phyloP scores from a whole-genome alignment of 2,113 vertebrate genomes.

The Oncorhynchus keta region DNA sequence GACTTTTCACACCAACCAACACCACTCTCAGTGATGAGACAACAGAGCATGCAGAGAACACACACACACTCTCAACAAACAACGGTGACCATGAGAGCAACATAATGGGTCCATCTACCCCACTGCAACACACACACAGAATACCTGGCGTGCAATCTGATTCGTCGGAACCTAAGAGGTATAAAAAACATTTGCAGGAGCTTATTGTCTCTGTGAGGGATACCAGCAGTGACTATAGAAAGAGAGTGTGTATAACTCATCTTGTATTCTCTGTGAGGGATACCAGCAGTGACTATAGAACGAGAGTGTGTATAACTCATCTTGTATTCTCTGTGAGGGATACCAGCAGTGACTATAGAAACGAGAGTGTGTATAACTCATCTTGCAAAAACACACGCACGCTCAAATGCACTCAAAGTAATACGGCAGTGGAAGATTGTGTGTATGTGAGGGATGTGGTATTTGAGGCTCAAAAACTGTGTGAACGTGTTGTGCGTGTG shows the following conservation, averaged over 20 bases:
- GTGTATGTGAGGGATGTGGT: neutral
- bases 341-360: conserved; percentile 49
- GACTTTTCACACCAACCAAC: neutral
- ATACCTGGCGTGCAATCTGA: conserved; percentile 98
- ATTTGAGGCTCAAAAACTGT: neutral
- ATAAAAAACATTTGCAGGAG: conserved; percentile 74
- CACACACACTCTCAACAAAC: conserved; percentile 37
- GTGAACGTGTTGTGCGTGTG: neutral
- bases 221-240: conserved; percentile 49
- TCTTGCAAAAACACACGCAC: conserved; percentile 17
- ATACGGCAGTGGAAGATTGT: neutral
- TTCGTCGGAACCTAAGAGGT: conserved; percentile 95
- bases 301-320: too few relatives aligned
- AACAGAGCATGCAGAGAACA: conserved; percentile 57
- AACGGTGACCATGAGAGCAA: conserved; percentile 58
- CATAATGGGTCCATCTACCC: conserved; percentile 51
- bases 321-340: conserved; percentile 47
- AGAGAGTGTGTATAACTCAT: neutral
- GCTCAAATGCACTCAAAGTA: conserved; percentile 11
- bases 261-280: neutral
- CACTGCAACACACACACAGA: conserved; percentile 59
- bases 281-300: too few relatives aligned
- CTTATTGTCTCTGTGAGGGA: conserved; percentile 61
- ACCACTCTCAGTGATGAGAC: conserved; percentile 48
- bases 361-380: neutral